Base-by-base conservation (phyloP, 2,888 invertebrate genomes). In the Plutella xylostella region DNA sequence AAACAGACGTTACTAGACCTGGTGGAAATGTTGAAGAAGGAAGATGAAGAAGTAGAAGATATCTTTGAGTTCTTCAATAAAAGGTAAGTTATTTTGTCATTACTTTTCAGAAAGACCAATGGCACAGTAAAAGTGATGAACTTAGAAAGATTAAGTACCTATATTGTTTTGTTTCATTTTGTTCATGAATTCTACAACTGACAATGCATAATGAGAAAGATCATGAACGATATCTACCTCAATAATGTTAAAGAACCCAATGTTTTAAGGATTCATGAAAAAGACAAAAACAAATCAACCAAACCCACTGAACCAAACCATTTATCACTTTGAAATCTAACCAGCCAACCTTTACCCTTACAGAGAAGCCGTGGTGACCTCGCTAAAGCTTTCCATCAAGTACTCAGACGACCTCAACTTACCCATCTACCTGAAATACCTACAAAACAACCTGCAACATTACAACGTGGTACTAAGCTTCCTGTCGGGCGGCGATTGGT, bases 401-500 rank as follows among this genome's bases (percentile, higher is more conserved):
- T 68, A 76, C 51, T 57, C 79, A 0, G 75, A 76, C 51, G 82
- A 84, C 2, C 58, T 85, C 0, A 62, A 69, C 12, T 50, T 78
- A 0, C 69, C 76, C 0, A 50, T 76, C 18, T 84, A 76, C 56
- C 54, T 84, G 6, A 68, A 78, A 51, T 83, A 79, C 51, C 55
- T 84, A 0, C 75, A 79, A 31, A 72, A 62, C 6, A 76, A 67
- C 47, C 42, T 83, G 1, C 64, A 68, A 43, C 68, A 76, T 47
- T 74, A 75, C 47, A 57, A 65, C 31, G 51, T 84, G 4, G 59
- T 80, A 1, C 46, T 76, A 1, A 61, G 61, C 20, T 80, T 83
- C 56, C 57, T 83, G 1, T 53, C 72, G 0, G 83, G 80, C 0
- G 67, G 57, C 0, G 62, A 83, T 48, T 85, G 85, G 85, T 85